These are phyloP conservation scores for Dasypus novemcinctus DNA, from an alignment of 2,113 vertebrate species.

Conservation along the genomic window DNA sequence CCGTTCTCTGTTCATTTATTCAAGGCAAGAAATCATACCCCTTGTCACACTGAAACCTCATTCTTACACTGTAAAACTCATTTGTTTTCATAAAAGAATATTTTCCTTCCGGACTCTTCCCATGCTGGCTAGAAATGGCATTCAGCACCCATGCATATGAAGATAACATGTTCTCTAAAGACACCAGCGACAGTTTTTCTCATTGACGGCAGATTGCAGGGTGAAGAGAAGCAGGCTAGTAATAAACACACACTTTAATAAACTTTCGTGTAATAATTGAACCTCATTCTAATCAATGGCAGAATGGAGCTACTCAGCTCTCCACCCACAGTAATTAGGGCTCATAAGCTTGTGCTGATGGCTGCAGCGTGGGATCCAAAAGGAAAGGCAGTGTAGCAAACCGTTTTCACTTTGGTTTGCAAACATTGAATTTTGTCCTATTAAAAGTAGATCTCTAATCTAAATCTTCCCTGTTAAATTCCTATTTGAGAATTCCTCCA, in stretches of 20 bases:
- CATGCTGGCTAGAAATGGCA: slow-evolving; percentile 14
- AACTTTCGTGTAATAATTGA: background rate
- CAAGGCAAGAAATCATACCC: slow-evolving; percentile 50
- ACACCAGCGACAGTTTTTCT: background rate
- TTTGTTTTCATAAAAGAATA: slow-evolving; percentile 54
- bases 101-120: slow-evolving; percentile 39
- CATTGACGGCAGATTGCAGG: background rate
- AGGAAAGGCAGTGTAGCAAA: background rate
- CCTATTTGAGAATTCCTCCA: background rate
- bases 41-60: slow-evolving; percentile 42
- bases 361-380: background rate
- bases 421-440: slow-evolving; percentile 1
- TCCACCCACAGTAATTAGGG: slow-evolving; percentile 13
- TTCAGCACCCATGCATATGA: background rate
- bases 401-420: background rate
- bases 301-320: background rate
- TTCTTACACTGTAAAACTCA: slow-evolving; percentile 50
- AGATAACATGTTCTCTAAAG: background rate
- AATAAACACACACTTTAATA: slow-evolving; percentile 18
- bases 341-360: background rate
- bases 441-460: background rate
- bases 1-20: slow-evolving; percentile 32
- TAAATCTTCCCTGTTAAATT: background rate
- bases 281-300: slow-evolving; percentile 31
- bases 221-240: background rate